phyloP scores from a whole-genome alignment of 2,888 invertebrate genomes.

The Melieria picta region DNA sequence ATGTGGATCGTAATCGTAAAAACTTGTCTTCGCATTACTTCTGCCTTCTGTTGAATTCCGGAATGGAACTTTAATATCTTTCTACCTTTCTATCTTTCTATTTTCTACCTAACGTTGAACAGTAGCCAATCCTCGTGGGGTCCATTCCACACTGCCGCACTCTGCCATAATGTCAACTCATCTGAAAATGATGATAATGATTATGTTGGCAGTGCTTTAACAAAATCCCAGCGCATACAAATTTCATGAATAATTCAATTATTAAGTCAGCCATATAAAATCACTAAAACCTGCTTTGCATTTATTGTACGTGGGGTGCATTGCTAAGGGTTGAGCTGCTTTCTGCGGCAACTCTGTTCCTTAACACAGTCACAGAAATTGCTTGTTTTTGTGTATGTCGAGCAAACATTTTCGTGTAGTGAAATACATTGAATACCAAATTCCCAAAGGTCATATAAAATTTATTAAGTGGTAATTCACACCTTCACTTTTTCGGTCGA shows the following conservation, averaged over 20 bases:
- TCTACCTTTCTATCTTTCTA: too few relatives aligned
- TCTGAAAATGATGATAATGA: not conserved
- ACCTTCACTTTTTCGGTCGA: constrained; percentile 24
- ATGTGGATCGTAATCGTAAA: too few relatives aligned
- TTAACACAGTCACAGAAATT: too few relatives aligned
- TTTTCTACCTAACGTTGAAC: too few relatives aligned
- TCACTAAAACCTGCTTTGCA: not conserved
- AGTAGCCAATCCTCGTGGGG: too few relatives aligned
- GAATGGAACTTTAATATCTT: too few relatives aligned
- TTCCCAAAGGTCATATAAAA: constrained; percentile 57
- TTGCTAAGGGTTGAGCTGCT: not conserved
- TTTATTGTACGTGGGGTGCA: not conserved
- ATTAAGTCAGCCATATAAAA: constrained; percentile 26
- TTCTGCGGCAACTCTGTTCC: not conserved
- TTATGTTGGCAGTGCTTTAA: not conserved
- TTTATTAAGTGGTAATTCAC: constrained; percentile 54
- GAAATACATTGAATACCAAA: constrained; percentile 32
- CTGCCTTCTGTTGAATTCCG: too few relatives aligned
- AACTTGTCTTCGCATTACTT: too few relatives aligned
- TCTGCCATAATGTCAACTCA: too few relatives aligned
- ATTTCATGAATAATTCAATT: constrained; percentile 46
- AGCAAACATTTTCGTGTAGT: not conserved
- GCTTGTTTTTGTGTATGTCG: not conserved
- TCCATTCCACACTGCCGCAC: too few relatives aligned
- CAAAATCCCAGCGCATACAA: constrained; percentile 8